These are phyloP conservation scores for Boloria euphrosyne DNA, from an alignment of 2,888 invertebrate genomes.

Conservation along the genomic window DNA sequence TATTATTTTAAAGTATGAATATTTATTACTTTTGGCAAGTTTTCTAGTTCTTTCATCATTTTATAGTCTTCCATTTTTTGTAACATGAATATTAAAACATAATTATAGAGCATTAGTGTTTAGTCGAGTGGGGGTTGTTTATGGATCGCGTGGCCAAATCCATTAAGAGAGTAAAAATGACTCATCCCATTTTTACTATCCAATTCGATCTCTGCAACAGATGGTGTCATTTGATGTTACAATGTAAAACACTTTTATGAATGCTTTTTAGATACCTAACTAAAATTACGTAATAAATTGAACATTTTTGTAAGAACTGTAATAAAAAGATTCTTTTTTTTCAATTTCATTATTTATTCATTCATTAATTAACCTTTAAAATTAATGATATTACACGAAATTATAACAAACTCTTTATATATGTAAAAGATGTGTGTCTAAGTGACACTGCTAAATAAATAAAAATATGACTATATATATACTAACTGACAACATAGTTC, in stretches of 20 bases:
- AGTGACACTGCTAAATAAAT: too few relatives aligned
- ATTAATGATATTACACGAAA: too few relatives aligned
- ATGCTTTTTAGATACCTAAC: background rate
- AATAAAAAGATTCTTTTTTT: too few relatives aligned
- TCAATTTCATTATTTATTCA: too few relatives aligned
- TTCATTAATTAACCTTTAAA: too few relatives aligned
- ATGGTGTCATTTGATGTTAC: slow-evolving; percentile 50
- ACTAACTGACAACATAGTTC: too few relatives aligned
- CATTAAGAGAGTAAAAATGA: slow-evolving; percentile 48
- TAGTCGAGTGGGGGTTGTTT: slow-evolving; percentile 9
- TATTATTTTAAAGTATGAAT: too few relatives aligned
- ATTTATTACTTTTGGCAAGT: background rate
- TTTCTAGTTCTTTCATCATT: background rate
- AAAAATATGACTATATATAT: too few relatives aligned
- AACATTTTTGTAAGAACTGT: too few relatives aligned
- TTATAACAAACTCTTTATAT: too few relatives aligned
- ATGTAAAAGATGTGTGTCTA: too few relatives aligned
- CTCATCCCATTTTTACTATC: slow-evolving; percentile 51
- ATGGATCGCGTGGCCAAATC: slow-evolving; percentile 32
- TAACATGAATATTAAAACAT: background rate
- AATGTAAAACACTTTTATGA: background rate
- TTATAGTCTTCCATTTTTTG: background rate
- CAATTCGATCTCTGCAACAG: slow-evolving; percentile 50
- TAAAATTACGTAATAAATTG: background rate
- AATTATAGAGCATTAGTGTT: background rate